phyloP scores from a whole-genome alignment of 2,113 vertebrate species.

The Macaca mulatta region DNA sequence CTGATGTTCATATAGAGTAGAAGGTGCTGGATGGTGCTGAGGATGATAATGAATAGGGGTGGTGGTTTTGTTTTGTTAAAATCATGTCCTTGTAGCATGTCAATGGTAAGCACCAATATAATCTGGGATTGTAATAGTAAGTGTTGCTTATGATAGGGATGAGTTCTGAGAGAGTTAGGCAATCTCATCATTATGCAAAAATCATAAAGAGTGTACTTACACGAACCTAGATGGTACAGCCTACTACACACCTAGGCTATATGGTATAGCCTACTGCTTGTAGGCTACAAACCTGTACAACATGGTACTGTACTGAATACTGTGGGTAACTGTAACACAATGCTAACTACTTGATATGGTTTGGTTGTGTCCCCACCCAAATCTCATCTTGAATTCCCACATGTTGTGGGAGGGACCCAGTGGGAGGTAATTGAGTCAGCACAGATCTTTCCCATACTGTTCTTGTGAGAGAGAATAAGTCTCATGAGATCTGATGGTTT shows the following conservation, averaged over 20 bases:
- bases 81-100: neutral
- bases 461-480: too few species aligned
- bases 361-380: too few species aligned
- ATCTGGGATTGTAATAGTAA: conserved; percentile 8
- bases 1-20: neutral
- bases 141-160: neutral
- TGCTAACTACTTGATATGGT: neutral
- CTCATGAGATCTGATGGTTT: too few species aligned
- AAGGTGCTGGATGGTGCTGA: neutral
- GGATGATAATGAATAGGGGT: neutral
- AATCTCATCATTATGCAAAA: neutral
- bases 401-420: too few species aligned
- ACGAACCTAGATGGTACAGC: neutral
- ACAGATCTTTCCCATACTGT: too few species aligned
- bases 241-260: neutral
- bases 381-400: too few species aligned
- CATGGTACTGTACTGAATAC: neutral
- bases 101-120: neutral
- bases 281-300: neutral
- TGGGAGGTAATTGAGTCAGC: too few species aligned
- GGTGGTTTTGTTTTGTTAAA: conserved; percentile 45
- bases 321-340: neutral
- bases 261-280: neutral
- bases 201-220: neutral
- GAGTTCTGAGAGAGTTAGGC: neutral